Evolutionary conservation across 2,113 vertebrate genomes (phyloP).

Genomic region (Petrocephalus microphthalmus): DNA sequence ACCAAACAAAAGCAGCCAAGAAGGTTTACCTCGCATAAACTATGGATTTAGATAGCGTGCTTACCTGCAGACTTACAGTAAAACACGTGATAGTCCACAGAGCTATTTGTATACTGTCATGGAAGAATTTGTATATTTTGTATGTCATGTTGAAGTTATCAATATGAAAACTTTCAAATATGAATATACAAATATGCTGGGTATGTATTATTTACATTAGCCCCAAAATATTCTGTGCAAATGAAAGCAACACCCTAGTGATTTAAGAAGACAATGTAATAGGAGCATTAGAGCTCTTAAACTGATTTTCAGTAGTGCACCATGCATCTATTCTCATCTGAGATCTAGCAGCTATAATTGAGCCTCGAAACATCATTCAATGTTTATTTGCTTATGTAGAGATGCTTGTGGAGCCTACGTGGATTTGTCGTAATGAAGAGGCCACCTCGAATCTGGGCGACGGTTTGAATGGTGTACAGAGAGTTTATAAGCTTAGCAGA

Average conservation of each 20-base stretch:
- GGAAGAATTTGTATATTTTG: neutral
- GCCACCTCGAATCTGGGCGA: neutral
- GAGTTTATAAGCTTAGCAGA: neutral
- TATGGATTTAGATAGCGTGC: neutral
- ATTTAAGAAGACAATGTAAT: neutral
- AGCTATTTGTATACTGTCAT: neutral
- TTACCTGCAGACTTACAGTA: neutral
- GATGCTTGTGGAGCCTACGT: neutral
- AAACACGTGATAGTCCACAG: neutral
- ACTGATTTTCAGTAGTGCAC: neutral
- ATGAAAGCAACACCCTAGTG: neutral
- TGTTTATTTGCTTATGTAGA: neutral
- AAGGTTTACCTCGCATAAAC: neutral
- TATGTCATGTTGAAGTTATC: neutral
- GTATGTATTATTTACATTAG: neutral
- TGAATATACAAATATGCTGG: neutral
- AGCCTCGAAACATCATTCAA: neutral
- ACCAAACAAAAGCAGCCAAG: neutral
- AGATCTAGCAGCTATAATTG: neutral
- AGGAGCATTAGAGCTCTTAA: neutral
- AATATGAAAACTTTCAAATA: slow-evolving; percentile 8
- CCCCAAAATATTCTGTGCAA: neutral
- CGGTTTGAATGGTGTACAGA: neutral
- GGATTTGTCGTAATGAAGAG: neutral
- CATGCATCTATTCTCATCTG: neutral